phyloP scores from a whole-genome alignment of 2,113 vertebrate genomes.

The Alethe diademata region DNA sequence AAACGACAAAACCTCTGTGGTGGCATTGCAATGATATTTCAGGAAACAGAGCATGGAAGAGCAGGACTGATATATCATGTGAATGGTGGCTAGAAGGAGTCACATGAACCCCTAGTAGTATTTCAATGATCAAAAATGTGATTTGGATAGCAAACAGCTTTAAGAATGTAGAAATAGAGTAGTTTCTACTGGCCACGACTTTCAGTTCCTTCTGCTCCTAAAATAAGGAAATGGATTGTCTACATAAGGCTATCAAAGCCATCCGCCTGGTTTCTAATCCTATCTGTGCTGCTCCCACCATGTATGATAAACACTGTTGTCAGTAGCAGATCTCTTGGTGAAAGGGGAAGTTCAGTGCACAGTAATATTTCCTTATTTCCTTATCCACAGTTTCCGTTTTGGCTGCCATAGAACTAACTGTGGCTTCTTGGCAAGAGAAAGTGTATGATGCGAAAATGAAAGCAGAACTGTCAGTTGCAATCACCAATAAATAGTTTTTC shows the following conservation, averaged over 20 bases:
- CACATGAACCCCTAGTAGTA: neutral
- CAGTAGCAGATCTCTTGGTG: neutral
- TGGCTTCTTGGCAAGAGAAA: neutral
- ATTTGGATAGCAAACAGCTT: neutral
- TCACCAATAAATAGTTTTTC: neutral
- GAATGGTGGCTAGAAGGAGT: neutral
- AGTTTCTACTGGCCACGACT: neutral
- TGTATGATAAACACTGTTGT: neutral
- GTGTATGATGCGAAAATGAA: rapidly evolving
- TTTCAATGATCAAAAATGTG: neutral
- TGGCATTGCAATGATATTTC: neutral
- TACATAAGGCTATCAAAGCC: neutral
- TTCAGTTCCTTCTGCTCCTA: neutral
- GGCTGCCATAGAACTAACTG: neutral
- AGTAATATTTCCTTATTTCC: neutral
- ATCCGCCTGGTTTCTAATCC: neutral
- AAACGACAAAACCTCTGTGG: neutral
- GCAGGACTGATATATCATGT: neutral
- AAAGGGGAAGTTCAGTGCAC: neutral
- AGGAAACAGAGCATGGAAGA: neutral
- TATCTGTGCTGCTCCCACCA: neutral
- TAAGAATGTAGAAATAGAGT: neutral
- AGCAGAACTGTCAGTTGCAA: neutral
- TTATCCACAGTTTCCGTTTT: neutral
- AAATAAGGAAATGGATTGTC: neutral